These are phyloP conservation scores for Melinaea marsaeus DNA, from an alignment of 2,888 invertebrate genomes.

Conservation along the genomic window DNA sequence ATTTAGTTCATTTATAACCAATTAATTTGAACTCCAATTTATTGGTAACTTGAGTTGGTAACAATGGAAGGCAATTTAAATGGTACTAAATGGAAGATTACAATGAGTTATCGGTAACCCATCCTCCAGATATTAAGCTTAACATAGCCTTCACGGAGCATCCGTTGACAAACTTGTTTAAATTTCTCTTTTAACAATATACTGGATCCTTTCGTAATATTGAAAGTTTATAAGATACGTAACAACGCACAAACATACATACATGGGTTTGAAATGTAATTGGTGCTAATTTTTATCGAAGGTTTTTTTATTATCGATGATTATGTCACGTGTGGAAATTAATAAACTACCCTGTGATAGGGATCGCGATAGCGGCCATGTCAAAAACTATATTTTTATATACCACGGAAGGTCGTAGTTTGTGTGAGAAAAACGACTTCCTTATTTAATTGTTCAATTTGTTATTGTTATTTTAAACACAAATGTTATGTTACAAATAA, in stretches of 20 bases:
- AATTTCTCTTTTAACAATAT: slow-evolving; percentile 7
- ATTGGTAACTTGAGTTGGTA: neutral
- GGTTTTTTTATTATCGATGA: neutral
- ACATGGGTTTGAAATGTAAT: slow-evolving; percentile 7
- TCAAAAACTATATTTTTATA: neutral
- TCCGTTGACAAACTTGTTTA: slow-evolving; percentile 1
- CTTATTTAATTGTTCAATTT: neutral
- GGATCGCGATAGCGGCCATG: too few relatives aligned
- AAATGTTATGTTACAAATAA: too few relatives aligned
- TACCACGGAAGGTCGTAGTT: neutral
- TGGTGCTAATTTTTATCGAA: slow-evolving; percentile 4
- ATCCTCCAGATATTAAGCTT: neutral
- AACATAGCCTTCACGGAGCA: too few relatives aligned
- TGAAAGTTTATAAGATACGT: neutral
- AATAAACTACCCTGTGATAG: neutral
- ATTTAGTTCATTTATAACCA: too few relatives aligned
- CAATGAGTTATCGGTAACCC: neutral
- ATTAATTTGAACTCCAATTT: too few relatives aligned
- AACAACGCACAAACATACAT: too few relatives aligned
- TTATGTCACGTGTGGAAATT: neutral
- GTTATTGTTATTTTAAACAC: neutral
- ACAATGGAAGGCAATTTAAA: neutral
- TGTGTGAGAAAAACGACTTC: slow-evolving; percentile 1
- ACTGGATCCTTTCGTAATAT: slow-evolving; percentile 4
- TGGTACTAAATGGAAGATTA: too few relatives aligned